A percentile compares a stretch with the other conserved stretches of the same genome.
phyloP scores from a whole-genome alignment of 1,140 invertebrate species.

The Homalodisca vitripennis region DNA sequence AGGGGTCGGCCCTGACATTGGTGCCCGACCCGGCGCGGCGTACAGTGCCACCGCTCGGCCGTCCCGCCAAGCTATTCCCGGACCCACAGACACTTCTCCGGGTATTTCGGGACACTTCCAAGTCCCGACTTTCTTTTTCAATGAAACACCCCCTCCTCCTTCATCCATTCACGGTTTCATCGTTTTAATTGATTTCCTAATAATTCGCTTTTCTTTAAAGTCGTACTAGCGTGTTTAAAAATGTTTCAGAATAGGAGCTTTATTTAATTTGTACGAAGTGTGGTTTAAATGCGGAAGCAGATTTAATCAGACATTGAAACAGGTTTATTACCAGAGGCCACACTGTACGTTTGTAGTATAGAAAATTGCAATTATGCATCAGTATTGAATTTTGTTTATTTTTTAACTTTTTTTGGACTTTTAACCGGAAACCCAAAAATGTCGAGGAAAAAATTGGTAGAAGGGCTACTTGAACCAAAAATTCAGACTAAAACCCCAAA shows the following conservation, averaged over 20 bases:
- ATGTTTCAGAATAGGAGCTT: too few species aligned
- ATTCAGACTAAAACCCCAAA: too few species aligned
- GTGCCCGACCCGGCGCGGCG: not conserved
- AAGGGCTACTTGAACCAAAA: too few species aligned
- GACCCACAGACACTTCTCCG: not conserved
- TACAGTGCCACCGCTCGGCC: not conserved
- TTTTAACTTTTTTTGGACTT: too few species aligned
- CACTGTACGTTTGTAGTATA: not conserved
- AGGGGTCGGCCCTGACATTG: not conserved
- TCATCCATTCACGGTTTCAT: not conserved
- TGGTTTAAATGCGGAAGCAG: not conserved
- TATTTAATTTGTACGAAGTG: not conserved
- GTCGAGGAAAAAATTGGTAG: too few species aligned
- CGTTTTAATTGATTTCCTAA: not conserved
- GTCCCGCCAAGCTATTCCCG: not conserved
- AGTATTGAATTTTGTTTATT: too few species aligned
- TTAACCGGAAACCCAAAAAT: too few species aligned
- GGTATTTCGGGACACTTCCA: not conserved
- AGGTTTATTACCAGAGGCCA: not conserved
- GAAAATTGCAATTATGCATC: too few species aligned
- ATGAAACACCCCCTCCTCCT: not conserved
- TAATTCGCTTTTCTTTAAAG: not conserved
- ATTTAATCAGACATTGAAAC: not conserved
- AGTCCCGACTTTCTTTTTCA: slow-evolving; percentile 3
- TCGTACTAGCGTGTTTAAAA: too few species aligned